Conservation (phyloP, 2,888 invertebrate species). For the Beris morrisii region DNA sequence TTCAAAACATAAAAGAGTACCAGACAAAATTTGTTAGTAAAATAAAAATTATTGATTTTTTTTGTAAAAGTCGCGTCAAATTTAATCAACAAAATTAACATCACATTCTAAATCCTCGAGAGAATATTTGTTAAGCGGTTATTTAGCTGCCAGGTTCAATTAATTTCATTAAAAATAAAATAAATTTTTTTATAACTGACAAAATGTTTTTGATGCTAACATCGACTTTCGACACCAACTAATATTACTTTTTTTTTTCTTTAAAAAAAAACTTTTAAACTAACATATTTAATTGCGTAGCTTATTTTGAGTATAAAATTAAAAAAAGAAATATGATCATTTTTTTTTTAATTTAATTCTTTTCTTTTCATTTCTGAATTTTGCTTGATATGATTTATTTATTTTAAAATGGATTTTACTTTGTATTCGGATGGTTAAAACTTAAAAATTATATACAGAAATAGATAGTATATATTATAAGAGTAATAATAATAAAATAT, state of each 20-base stretch:
- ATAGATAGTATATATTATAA: conserved; percentile 36
- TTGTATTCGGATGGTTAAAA: conserved; percentile 40
- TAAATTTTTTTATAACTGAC: conserved; percentile 50
- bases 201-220: conserved; percentile 59
- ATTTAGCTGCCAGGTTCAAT: conserved; percentile 5
- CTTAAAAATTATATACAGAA: conserved; percentile 43
- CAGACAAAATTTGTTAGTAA: conserved; percentile 14
- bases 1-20: conserved; percentile 7
- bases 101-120: conserved; percentile 25
- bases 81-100: conserved; percentile 3
- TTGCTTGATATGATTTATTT: neutral
- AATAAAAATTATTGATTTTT: conserved; percentile 5
- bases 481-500: conserved; percentile 31
- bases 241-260: no score
- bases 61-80: neutral
- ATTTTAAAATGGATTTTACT: conserved; percentile 29
- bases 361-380: neutral
- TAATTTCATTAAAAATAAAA: conserved; percentile 3
- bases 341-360: conserved; percentile 2
- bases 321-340: conserved; percentile 23
- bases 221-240: conserved; percentile 25
- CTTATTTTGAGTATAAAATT: neutral
- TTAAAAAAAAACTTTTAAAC: no score
- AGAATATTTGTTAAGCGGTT: conserved; percentile 8
- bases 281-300: no score